Evolutionary conservation across 1,140 invertebrate genomes (phyloP), one percentile per base, ranked within the genome.

Genomic region (Sycobia sp.): DNA sequence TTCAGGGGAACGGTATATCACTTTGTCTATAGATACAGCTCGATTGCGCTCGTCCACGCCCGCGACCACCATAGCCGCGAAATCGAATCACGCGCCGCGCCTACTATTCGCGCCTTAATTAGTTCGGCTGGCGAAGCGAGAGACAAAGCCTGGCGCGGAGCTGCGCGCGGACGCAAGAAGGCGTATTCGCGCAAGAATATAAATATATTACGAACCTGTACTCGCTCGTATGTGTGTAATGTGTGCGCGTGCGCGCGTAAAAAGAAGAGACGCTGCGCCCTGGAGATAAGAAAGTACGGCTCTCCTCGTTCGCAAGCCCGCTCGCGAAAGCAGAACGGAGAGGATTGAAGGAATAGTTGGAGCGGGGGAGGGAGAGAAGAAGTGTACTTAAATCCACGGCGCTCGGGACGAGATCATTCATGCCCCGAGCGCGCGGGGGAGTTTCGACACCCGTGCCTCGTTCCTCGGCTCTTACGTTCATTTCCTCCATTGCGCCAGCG

Each of bases 401-500:
- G n/a, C n/a, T 22, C 18, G 39, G 22, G n/a, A 27, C 9, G 36
- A 53, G 49, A 61, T 44, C 25, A 53, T 51, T 60, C 38, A 51
- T 36, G 43, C 41, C 44, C 25, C 27, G 13, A 22, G n/a, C n/a
- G n/a, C n/a, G n/a, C n/a, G n/a, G n/a, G n/a, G 16, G 29, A 0
- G 16, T 62, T 62, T 53, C 59, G 23, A 47, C 59, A 62, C 22
- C 18, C 39, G 25, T 14, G 14, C 23, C n/a, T 27, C 34, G 51
- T 23, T 22, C 16, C 43, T 29, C 29, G 5, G 22, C n/a, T 64
- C 62, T 64, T 57, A 51, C 54, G 46, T 36, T 51, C 47, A 51
- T 51, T 64, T 64, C 62, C 62, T 54, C 25, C 14, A 51, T 64
- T 64, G 46, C 62, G 36, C 20, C 43, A 62, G 36, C 10, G 18